A percentile compares a stretch with the other conserved stretches of the same genome.
Conservation (phyloP, 2,113 vertebrate genomes). For the crab-eating macaque (Macaca fascicularis) region DNA sequence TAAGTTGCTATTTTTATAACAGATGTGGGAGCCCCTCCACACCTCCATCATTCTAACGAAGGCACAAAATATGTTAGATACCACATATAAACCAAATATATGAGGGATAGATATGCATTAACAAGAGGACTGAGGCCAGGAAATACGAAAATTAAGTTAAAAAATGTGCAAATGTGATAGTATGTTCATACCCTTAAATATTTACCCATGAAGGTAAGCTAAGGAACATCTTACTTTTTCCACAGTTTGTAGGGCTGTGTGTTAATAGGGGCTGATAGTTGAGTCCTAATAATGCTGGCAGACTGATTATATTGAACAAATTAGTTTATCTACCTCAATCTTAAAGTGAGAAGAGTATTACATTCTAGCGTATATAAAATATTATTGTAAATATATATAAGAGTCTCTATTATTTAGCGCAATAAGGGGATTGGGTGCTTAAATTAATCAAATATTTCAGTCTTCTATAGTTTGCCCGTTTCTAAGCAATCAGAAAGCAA, state of each 20-base stretch:
- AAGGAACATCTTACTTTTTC: neutral
- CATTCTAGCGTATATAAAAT: neutral
- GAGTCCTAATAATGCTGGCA: neutral
- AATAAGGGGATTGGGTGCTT: neutral
- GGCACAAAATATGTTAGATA: neutral
- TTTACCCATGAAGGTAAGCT: neutral
- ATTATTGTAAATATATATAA: neutral
- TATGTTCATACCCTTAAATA: neutral
- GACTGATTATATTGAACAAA: neutral
- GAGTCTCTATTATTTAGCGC: neutral
- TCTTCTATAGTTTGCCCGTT: neutral
- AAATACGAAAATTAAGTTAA: neutral
- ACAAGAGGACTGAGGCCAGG: neutral
- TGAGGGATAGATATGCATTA: neutral
- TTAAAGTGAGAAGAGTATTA: conserved; percentile 35
- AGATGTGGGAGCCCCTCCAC: neutral
- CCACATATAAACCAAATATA: neutral
- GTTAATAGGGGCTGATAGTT: neutral
- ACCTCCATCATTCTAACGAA: neutral
- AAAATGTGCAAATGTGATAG: neutral
- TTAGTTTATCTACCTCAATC: neutral
- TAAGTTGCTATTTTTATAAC: neutral
- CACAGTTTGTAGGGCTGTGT: neutral
- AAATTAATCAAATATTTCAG: neutral
- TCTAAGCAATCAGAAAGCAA: neutral